Conservation (phyloP, 1,140 invertebrate genomes). For the Trypoxylus dichotomus region DNA sequence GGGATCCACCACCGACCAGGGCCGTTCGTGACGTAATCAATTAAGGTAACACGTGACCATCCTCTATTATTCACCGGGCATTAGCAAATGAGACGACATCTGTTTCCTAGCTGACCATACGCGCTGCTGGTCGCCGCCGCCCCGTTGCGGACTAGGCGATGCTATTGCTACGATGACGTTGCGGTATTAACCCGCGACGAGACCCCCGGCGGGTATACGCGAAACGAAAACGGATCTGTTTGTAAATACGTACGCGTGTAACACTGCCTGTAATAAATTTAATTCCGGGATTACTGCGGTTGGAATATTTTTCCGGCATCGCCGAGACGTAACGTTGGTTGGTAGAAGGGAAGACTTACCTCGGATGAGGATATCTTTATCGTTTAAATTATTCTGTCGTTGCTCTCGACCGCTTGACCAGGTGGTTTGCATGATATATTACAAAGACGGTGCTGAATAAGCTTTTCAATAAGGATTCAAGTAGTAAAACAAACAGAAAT, state of each 20-base stretch:
- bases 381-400: background rate
- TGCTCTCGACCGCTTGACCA: background rate
- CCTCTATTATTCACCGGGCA: conserved; percentile 14
- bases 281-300: conserved; percentile 14
- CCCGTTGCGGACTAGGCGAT: background rate
- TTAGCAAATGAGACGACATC: conserved; percentile 23
- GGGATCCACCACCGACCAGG: background rate
- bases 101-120: conserved; percentile 9
- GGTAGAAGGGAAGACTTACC: background rate
- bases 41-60: conserved; percentile 19
- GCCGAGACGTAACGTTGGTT: background rate
- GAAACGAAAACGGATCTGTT: background rate
- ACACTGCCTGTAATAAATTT: background rate
- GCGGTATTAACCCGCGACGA: background rate
- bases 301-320: background rate
- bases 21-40: conserved; percentile 11
- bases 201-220: background rate
- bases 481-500: no score
- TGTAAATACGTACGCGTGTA: background rate
- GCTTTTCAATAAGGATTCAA: no score
- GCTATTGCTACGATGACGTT: background rate
- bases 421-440: no score
- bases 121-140: background rate
- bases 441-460: no score
- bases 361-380: background rate